Evolutionary conservation across 2,113 vertebrate genomes (phyloP).

Genomic region (Takifugu flavidus): DNA sequence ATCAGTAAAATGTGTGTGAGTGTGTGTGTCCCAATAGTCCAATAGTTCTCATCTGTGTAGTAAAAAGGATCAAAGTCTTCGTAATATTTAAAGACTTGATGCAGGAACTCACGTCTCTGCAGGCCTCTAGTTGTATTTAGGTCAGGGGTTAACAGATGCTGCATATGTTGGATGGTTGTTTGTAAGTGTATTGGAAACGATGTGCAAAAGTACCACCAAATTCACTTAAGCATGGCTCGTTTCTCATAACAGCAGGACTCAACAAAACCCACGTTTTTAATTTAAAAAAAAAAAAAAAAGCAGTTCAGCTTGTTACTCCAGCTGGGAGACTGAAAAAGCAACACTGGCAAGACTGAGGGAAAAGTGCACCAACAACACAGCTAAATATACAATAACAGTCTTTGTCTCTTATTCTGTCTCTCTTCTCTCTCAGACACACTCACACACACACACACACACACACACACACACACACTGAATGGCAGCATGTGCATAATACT

Average conservation of each 20-base stretch:
- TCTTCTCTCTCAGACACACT: too few species aligned
- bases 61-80: conserved; percentile 2
- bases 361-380: conserved; percentile 65
- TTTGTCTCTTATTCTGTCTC: conserved; percentile 10
- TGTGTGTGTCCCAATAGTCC: background rate
- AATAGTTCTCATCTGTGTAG: background rate
- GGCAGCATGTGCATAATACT: conserved; percentile 7
- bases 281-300: conserved; percentile 23
- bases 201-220: too few species aligned
- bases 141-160: too few species aligned
- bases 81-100: too few species aligned
- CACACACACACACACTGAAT: conserved; percentile 8
- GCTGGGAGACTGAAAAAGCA: conserved; percentile 67
- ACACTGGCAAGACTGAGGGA: conserved; percentile 43
- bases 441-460: conserved; percentile 7
- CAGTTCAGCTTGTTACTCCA: conserved; percentile 61
- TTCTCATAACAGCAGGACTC: background rate
- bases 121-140: too few species aligned
- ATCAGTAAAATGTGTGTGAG: background rate
- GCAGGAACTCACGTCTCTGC: too few species aligned
- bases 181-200: too few species aligned
- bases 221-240: too few species aligned
- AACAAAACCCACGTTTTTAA: conserved; percentile 13
- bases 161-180: too few species aligned
- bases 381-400: conserved; percentile 60